Evolutionary conservation across 2,888 invertebrate species (phyloP), one percentile per base, ranked within the genome.

Genomic region (Drosophila kanekoi): DNA sequence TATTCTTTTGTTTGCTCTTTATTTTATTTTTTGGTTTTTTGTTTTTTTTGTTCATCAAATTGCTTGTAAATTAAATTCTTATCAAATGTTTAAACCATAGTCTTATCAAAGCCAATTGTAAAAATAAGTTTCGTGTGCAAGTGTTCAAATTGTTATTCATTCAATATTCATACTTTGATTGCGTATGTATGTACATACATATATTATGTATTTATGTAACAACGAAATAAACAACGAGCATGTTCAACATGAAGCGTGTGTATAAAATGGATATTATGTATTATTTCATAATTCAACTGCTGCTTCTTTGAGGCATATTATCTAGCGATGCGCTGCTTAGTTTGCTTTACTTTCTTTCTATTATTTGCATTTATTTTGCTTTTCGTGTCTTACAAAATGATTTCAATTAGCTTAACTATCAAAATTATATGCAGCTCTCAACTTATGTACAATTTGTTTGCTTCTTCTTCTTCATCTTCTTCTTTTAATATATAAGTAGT

Each of bases 191-290:
- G 53, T 65, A 56, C 58, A 48, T 41, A 63, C 65, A 59, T 68
- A 28, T 8, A 28, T 63, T 68, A 59, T 80, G 69, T 70, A 67
- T 71, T 64, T 57, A 66, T 65, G 66, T 82, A 86, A 83, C 72
- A 88, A 75, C 78, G 56, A 70, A 84, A 73, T 72, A 63, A 62
- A 64, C 78, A 88, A 88, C 89, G 73, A 88, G 79, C 82, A 79
- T 71, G 77, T 81, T 81, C 56, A 72, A 82, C 76, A 70, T 72
- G 64, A 80, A 80, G 72, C 80, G 77, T 77, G 80, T 82, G 69
- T 79, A 81, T 82, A 82, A 87, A 83, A 88, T 86, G 80, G 68
- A 77, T 79, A 77, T 65, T 49, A 48, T 82, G 59, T 54, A 59
- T 49, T 71, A 43, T 51, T 43, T 64, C 62, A 16, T 33, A 35